phyloP scores from a whole-genome alignment of 2,797 vertebrate genomes.

The Salmo trutta region DNA sequence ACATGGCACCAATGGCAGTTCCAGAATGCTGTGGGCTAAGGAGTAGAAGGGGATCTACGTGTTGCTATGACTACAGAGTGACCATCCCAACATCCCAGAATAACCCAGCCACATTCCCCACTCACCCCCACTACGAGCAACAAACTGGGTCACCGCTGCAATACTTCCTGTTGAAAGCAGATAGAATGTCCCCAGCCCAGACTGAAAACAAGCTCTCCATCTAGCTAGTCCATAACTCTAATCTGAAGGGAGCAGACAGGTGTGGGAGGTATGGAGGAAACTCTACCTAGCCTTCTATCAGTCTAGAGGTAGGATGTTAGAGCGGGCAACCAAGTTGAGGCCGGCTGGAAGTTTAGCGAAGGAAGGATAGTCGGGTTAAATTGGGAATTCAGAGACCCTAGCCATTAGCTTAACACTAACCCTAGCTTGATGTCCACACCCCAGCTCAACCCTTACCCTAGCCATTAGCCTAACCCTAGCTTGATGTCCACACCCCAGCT shows the following conservation, averaged over 20 bases:
- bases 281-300: too few relatives aligned
- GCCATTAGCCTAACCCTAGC: neutral
- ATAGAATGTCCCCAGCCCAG: conserved; percentile 23
- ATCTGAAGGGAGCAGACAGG: neutral
- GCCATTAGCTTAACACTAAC: neutral
- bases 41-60: conserved; percentile 58
- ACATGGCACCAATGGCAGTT: conserved; percentile 59
- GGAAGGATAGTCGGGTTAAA: too few relatives aligned
- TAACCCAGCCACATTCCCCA: conserved; percentile 53
- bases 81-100: conserved; percentile 66
- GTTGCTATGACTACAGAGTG: conserved; percentile 64
- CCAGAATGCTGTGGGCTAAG: conserved; percentile 53
- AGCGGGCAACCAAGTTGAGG: too few relatives aligned
- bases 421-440: too few relatives aligned
- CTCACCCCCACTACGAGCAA: conserved; percentile 27
- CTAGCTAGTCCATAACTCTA: neutral
- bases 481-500: neutral
- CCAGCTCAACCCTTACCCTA: too few relatives aligned
- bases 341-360: too few relatives aligned
- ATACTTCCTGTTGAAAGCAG: conserved; percentile 51
- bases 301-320: too few relatives aligned
- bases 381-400: too few relatives aligned
- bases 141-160: conserved; percentile 16
- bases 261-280: too few relatives aligned
- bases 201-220: neutral